These are phyloP conservation scores for Sphaeridia pumilis DNA, from an alignment of 2,888 invertebrate species.

Conservation along the genomic window DNA sequence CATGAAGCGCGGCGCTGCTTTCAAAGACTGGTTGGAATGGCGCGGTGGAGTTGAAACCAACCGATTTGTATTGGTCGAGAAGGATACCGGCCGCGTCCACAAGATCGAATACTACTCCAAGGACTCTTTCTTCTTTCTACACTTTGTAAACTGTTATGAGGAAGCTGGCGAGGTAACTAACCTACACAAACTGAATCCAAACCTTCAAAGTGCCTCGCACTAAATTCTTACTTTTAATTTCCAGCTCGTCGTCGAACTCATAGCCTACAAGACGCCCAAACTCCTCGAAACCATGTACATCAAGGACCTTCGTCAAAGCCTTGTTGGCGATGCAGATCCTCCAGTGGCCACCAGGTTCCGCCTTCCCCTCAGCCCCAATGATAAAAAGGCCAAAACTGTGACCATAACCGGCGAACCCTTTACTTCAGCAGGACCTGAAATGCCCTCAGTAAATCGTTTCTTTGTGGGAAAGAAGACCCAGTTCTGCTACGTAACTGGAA, in stretches of 20 bases:
- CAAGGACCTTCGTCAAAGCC: not conserved
- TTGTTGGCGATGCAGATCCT: not conserved
- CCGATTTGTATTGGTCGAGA: constrained; percentile 40
- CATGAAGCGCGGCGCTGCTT: constrained; percentile 38
- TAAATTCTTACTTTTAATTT: constrained; percentile 2
- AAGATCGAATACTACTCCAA: constrained; percentile 39
- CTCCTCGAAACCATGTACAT: constrained; percentile 12
- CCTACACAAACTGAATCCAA: not conserved
- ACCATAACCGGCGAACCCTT: constrained; percentile 21
- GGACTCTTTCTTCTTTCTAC: constrained; percentile 45
- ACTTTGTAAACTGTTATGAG: constrained; percentile 45
- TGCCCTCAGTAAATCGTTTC: constrained; percentile 43
- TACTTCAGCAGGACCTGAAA: constrained; percentile 40
- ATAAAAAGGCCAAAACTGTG: not conserved
- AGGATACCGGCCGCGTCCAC: constrained; percentile 39
- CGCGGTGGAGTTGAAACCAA: constrained; percentile 39
- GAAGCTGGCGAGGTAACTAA: constrained; percentile 31
- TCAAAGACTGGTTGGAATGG: constrained; percentile 42
- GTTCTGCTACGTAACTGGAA: constrained; percentile 43
- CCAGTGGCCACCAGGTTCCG: constrained; percentile 10
- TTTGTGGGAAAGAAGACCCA: constrained; percentile 40
- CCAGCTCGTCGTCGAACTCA: constrained; percentile 15
- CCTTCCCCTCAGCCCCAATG: constrained; percentile 2
- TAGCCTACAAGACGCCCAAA: constrained; percentile 12
- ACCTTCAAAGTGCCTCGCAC: not conserved